Base-by-base conservation (phyloP, 2,888 invertebrate genomes). In the Caenorhabditis sulstoni region DNA sequence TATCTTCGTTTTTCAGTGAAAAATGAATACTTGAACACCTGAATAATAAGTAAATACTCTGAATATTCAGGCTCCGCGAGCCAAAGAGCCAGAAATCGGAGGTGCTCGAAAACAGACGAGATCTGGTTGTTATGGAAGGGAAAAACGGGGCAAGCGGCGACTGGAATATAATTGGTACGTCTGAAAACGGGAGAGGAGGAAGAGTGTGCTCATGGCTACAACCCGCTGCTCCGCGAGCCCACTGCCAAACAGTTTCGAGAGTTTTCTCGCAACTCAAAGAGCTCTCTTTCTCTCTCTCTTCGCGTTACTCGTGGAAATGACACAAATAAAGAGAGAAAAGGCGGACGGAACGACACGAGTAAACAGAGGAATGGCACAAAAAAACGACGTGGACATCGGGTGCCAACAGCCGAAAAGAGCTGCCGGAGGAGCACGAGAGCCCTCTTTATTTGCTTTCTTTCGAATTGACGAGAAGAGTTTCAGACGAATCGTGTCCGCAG, bases 391-490 rank as follows among this genome's bases (percentile, higher is more conserved):
- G 71, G 71, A 71, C 71, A 71, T 35, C 62, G 45, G 62, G 71
- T 71, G 71, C 71, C 62, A 71, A 71, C 71, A 62, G 62, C 71
- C 71, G 22, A 41, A 20, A 66, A 22, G 39, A 44, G 47, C 55
- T 37, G 55, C 12, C 35, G 37, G 53, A 39, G 53, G 44, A 57
- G 53, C 41, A 41, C 41, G 65, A 53, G 29, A 29, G 29, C 29
- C 29, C 70, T 53, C 53, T 59, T 61, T 70, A 55, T 70, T 70
- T 70, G 61, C 70, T 61, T 61, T 70, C 23, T 70, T 61, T 29
- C 64, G 64, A 73, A n/a, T 64, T 50, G 64, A 55, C 47, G 53
- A 68, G 37, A 55, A 29, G 29, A 29, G 29, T 29, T 29, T 29
- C 29, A 29, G 29, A 29, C 7, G 4, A 29, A 29, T 3, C 7